These are phyloP conservation scores for Plecturocebus donacophilus DNA, from an alignment of 2,113 vertebrate genomes.

Conservation along the genomic window DNA sequence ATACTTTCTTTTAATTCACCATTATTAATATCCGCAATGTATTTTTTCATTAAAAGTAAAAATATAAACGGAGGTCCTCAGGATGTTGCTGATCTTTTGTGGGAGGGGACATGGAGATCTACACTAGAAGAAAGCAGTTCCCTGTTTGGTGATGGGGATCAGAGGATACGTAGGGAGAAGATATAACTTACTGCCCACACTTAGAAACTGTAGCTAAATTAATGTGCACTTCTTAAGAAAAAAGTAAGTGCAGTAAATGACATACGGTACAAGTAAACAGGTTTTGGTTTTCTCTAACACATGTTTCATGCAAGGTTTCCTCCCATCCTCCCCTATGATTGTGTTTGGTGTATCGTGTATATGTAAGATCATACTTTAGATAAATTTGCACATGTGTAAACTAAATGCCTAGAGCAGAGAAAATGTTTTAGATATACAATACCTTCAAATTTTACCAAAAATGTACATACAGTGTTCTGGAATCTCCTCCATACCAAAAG, in stretches of 20 bases:
- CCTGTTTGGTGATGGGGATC: neutral
- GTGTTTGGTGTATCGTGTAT: neutral
- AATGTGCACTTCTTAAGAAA: neutral
- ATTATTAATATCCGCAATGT: neutral
- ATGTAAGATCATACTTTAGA: neutral
- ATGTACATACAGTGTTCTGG: neutral
- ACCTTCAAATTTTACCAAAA: neutral
- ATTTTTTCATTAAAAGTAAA: slow-evolving; percentile 26
- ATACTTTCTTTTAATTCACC: neutral
- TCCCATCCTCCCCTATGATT: neutral
- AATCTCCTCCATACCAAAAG: neutral
- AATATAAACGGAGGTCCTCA: neutral
- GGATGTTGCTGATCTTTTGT: neutral
- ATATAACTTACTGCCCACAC: neutral
- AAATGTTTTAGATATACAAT: neutral
- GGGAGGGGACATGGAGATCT: neutral
- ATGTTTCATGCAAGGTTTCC: neutral
- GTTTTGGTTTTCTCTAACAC: neutral
- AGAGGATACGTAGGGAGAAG: neutral
- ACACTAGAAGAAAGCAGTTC: neutral
- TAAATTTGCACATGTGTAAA: neutral
- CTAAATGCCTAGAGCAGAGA: neutral
- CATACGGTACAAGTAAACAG: neutral
- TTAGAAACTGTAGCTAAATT: slow-evolving; percentile 31
- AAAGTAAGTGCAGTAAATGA: neutral